Conservation (phyloP, 2,888 invertebrate species). For the Cataglyphis altisquamis region DNA sequence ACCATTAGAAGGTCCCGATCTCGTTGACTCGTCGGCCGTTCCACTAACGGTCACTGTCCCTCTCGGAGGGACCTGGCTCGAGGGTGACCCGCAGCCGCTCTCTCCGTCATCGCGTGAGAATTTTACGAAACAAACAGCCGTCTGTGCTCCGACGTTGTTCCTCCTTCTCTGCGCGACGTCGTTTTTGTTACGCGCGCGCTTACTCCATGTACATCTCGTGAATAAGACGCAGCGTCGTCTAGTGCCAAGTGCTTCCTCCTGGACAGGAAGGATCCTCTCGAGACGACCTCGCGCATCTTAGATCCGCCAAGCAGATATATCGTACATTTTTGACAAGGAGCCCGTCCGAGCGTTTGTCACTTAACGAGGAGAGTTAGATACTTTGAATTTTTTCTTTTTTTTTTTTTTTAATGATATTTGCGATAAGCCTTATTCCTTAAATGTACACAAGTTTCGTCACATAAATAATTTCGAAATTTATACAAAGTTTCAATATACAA, state of each 20-base stretch:
- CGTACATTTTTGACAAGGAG: slow-evolving; percentile 44
- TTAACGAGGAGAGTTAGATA: slow-evolving; percentile 8
- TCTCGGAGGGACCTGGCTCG: slow-evolving; percentile 52
- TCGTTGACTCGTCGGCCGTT: slow-evolving; percentile 66
- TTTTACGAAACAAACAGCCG: slow-evolving; percentile 71
- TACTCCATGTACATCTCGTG: slow-evolving; percentile 31
- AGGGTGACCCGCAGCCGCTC: slow-evolving; percentile 26
- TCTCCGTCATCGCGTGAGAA: slow-evolving; percentile 62
- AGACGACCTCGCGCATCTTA: slow-evolving; percentile 44
- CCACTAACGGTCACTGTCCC: slow-evolving; percentile 52
- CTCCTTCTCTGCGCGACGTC: slow-evolving; percentile 15
- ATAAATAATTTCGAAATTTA: background rate
- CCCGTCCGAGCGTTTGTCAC: background rate
- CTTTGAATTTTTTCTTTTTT: background rate
- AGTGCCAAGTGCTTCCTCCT: slow-evolving; percentile 62
- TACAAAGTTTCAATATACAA: background rate
- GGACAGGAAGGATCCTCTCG: slow-evolving; percentile 68
- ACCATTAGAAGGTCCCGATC: slow-evolving; percentile 73
- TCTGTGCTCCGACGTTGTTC: slow-evolving; percentile 54
- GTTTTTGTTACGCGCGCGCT: slow-evolving; percentile 34
- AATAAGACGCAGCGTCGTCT: slow-evolving; percentile 40
- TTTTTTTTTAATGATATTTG: background rate
- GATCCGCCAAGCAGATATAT: slow-evolving; percentile 19
- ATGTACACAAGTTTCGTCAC: background rate
- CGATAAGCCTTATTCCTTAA: background rate